Evolutionary conservation across 2,888 invertebrate species (phyloP), one percentile per base, ranked within the genome.

Genomic region (Noctua janthina): DNA sequence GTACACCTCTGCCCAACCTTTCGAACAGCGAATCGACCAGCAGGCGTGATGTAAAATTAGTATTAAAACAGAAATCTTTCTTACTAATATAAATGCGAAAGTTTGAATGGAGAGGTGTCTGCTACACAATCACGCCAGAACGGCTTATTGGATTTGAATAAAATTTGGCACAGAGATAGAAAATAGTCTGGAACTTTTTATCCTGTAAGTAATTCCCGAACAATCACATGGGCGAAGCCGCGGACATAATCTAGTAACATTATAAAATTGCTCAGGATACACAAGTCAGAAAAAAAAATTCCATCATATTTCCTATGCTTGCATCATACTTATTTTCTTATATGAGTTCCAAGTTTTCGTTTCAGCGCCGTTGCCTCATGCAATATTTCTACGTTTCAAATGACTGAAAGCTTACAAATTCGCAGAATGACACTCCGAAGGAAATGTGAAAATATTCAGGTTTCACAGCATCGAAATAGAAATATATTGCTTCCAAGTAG

Each of bases 401-500:
- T 92, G 82, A 90, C 88, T 82, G 85, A 87, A 89, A 87, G 84
- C 89, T 81, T 84, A 87, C 83, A 84, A 90, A 87, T 88, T 87
- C 84, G 83, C 66, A 67, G 81, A 83, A 78, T 84, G 35, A 79
- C 76, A 78, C 77, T 76, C 49, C 15, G 56, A 80, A 49, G 75
- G 83, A 84, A 87, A 87, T 76, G 76, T 79, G 80, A 71, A 86
- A 87, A 85, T 88, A 83, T 89, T 89, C 85, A 81, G 79, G 82
- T 89, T 90, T 84, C 84, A 87, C 13, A 82, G 76, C 72, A 80
- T 74, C 20, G 77, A 74, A 82, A 86, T 84, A 87, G 79, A 79
- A 84, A 81, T 87, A 68, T 70, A 83, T 82, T 82, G 81, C 80
- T 49, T 75, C 74, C 35, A 64, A 78, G 49, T 79, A 69, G 77